These are phyloP conservation scores for Tachina grossa DNA, from an alignment of 2,888 invertebrate species.

Conservation along the genomic window DNA sequence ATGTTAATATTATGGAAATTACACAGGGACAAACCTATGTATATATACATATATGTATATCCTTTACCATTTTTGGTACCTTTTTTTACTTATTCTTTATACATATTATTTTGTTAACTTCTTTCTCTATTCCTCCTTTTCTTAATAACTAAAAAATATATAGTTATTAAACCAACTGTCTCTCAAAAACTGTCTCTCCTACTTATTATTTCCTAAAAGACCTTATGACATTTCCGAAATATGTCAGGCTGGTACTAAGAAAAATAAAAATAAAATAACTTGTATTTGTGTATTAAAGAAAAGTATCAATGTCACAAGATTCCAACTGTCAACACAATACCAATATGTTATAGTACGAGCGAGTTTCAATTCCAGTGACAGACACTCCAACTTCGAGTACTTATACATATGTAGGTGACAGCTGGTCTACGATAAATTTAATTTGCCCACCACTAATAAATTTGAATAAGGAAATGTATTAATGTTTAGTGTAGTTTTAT, in stretches of 20 bases:
- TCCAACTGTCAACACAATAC: slow-evolving; percentile 69
- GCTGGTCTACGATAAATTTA: slow-evolving; percentile 75
- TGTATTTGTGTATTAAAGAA: slow-evolving; percentile 29
- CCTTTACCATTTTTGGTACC: too few species aligned
- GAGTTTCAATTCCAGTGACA: slow-evolving; percentile 62
- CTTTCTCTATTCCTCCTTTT: neutral
- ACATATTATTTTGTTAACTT: neutral
- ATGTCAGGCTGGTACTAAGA: slow-evolving; percentile 56
- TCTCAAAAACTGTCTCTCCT: neutral
- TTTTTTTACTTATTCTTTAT: neutral
- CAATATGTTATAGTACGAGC: slow-evolving; percentile 70
- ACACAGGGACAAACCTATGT: too few species aligned
- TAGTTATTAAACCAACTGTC: slow-evolving; percentile 64
- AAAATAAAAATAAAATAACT: neutral
- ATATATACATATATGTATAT: too few species aligned
- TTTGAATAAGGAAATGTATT: slow-evolving; percentile 45
- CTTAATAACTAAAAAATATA: neutral
- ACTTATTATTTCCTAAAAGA: slow-evolving; percentile 35
- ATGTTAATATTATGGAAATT: too few species aligned
- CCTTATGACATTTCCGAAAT: slow-evolving; percentile 73
- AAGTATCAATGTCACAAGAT: slow-evolving; percentile 78
- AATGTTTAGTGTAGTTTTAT: slow-evolving; percentile 25
- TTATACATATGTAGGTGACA: slow-evolving; percentile 75
- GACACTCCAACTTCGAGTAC: slow-evolving; percentile 50
- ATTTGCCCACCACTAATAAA: slow-evolving; percentile 21